A percentile compares a stretch with the other conserved stretches of the same genome.
These are phyloP conservation scores for Sicus ferrugineus DNA, from an alignment of 2,888 invertebrate species.

Conservation along the genomic window DNA sequence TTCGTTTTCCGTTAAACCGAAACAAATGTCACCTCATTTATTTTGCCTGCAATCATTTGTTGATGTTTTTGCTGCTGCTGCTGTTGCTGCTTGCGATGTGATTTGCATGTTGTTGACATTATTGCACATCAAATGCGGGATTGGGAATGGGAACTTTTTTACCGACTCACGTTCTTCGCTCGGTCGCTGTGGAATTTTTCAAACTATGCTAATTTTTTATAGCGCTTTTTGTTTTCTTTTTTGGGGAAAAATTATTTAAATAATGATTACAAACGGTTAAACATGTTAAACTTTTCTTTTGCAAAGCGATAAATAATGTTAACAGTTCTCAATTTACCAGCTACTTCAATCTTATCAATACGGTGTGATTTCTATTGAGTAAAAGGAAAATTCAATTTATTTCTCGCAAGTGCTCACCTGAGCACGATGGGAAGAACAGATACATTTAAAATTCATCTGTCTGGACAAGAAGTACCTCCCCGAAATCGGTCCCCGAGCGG, in stretches of 20 bases:
- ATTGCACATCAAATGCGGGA: conserved; percentile 34
- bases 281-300: no score
- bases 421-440: neutral
- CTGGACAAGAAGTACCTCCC: neutral
- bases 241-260: no score
- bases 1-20: conserved; percentile 7
- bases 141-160: neutral
- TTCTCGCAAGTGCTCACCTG: neutral
- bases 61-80: conserved; percentile 17
- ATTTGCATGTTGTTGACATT: conserved; percentile 36
- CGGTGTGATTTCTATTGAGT: neutral
- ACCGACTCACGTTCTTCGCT: neutral
- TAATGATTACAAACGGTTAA: no score
- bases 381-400: neutral
- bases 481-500: neutral
- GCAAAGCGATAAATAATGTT: no score
- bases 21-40: conserved; percentile 37
- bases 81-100: neutral
- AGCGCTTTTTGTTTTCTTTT: no score
- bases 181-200: conserved; percentile 10
- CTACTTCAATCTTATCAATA: neutral
- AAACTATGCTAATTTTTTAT: neutral
- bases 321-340: neutral
- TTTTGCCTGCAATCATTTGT: conserved; percentile 30
- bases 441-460: no score